A percentile compares a stretch with the other conserved stretches of the same genome.
Conservation (phyloP, 2,113 vertebrate species). For the Otis tarda region DNA sequence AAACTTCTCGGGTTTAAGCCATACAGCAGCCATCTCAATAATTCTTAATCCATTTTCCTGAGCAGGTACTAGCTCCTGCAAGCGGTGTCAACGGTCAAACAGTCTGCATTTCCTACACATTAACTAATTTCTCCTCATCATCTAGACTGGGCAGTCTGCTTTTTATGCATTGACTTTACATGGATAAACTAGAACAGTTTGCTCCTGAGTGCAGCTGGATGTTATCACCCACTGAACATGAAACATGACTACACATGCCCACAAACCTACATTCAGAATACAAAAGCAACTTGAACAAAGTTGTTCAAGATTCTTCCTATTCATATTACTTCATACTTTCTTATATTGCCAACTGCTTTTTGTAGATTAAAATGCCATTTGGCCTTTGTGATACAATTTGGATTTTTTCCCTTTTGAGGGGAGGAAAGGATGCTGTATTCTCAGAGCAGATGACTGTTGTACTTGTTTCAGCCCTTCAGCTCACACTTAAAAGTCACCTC, state of each 20-base stretch:
- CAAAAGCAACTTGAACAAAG: not conserved
- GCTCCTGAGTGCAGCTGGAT: not conserved
- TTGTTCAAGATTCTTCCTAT: not conserved
- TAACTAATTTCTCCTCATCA: not conserved
- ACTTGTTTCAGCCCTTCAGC: not conserved
- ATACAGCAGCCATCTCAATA: not conserved
- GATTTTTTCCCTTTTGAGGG: not conserved
- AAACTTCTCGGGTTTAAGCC: not conserved
- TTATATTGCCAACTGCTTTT: not conserved
- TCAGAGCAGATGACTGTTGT: not conserved
- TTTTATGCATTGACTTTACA: not conserved
- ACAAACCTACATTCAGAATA: not conserved
- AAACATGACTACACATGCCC: not conserved
- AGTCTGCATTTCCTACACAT: not conserved
- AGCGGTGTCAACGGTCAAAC: not conserved
- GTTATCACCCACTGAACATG: not conserved
- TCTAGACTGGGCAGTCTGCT: not conserved
- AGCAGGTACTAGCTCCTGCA: not conserved
- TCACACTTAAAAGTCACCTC: not conserved
- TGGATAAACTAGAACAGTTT: not conserved
- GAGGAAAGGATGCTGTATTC: not conserved
- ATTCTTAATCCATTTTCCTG: not conserved
- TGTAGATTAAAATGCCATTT: not conserved
- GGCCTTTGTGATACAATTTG: not conserved
- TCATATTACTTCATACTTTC: not conserved